Evolutionary conservation across 2,113 vertebrate species (phyloP).

Genomic region (Mohoua ochrocephala): DNA sequence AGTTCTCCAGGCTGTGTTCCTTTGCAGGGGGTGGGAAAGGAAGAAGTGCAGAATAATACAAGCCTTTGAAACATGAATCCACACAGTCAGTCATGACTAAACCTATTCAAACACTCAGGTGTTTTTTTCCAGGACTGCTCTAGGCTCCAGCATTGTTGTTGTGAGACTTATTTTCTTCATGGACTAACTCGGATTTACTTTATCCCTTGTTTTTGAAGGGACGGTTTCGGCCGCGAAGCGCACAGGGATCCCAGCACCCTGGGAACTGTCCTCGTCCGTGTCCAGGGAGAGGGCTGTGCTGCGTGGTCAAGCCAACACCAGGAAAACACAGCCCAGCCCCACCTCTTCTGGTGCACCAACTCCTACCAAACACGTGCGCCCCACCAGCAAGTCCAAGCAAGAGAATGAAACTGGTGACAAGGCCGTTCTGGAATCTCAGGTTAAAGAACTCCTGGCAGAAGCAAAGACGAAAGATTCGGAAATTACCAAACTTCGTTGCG

Average conservation of each 20-base stretch:
- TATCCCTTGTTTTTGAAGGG: constrained; percentile 64
- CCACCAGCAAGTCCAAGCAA: constrained; percentile 75
- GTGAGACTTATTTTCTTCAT: background rate
- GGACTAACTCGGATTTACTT: background rate
- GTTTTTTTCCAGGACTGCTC: background rate
- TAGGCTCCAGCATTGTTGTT: background rate
- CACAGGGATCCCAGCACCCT: constrained; percentile 90
- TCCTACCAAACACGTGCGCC: constrained; percentile 81
- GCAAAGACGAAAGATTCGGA: constrained; percentile 92
- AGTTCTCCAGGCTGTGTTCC: background rate
- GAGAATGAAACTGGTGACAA: constrained; percentile 81
- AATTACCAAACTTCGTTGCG: constrained; percentile 87
- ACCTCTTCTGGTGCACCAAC: constrained; percentile 84
- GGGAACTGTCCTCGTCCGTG: constrained; percentile 77
- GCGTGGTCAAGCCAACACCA: constrained; percentile 76
- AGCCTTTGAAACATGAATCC: constrained; percentile 31
- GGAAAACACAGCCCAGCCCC: constrained; percentile 84
- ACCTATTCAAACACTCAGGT: constrained; percentile 26
- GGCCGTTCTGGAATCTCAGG: constrained; percentile 84
- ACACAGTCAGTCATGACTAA: background rate
- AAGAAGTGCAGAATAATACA: background rate
- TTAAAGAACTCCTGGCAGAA: constrained; percentile 91
- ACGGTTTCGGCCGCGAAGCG: constrained; percentile 75
- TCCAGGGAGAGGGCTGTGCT: constrained; percentile 81
- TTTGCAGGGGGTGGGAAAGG: background rate